These are phyloP conservation scores for Lagopus leucura DNA, from an alignment of 2,113 vertebrate genomes.

Conservation along the genomic window DNA sequence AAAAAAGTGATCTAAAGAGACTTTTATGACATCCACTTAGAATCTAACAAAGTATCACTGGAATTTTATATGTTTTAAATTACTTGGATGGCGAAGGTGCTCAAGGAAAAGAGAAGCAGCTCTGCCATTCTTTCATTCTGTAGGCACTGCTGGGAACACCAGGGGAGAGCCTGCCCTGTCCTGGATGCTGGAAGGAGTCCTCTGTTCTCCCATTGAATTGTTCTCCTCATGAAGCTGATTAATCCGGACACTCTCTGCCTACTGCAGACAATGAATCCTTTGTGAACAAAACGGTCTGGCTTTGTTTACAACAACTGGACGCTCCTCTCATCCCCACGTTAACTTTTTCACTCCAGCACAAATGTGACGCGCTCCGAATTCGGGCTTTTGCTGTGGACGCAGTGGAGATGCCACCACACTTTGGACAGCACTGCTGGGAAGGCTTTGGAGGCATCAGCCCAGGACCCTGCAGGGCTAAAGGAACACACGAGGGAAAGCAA, in stretches of 20 bases:
- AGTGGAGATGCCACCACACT: background rate
- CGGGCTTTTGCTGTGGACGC: background rate
- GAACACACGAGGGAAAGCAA: background rate
- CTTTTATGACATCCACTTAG: background rate
- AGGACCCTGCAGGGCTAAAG: background rate
- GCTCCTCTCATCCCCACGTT: constrained; percentile 58
- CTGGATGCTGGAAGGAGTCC: background rate
- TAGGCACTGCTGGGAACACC: background rate
- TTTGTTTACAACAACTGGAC: constrained; percentile 68
- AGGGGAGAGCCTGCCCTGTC: background rate
- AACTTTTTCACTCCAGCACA: constrained; percentile 30
- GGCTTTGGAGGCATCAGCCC: background rate
- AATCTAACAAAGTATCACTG: background rate
- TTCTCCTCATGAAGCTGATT: constrained; percentile 65
- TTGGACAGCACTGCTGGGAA: rapidly evolving
- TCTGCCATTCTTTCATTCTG: background rate
- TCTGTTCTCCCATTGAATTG: constrained; percentile 31
- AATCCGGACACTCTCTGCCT: constrained; percentile 62
- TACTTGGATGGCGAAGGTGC: background rate
- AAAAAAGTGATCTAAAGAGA: background rate
- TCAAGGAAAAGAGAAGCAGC: background rate
- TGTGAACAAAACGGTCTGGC: constrained; percentile 53
- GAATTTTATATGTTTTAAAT: background rate
- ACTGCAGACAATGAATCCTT: constrained; percentile 64
- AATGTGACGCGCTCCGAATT: background rate